A percentile compares a stretch with the other conserved stretches of the same genome.
Evolutionary conservation across 2,888 invertebrate species (phyloP).

Genomic region (Lumbricus terrestris): DNA sequence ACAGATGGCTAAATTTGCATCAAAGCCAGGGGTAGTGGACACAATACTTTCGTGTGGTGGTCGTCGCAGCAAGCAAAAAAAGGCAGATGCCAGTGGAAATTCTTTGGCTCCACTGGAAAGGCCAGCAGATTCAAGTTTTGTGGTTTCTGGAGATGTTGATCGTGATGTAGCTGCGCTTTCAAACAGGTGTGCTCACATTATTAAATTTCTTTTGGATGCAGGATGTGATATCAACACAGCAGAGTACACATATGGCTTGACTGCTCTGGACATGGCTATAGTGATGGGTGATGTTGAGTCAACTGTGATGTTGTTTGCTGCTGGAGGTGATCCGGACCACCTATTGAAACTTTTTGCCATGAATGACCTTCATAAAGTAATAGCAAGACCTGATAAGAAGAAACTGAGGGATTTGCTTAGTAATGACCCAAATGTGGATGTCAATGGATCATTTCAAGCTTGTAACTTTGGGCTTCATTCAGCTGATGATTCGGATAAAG

Average conservation of each 20-base stretch:
- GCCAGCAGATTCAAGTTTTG: not conserved
- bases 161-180: conserved; percentile 26
- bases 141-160: conserved; percentile 19
- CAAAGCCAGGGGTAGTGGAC: conserved; percentile 30
- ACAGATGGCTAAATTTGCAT: conserved; percentile 13
- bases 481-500: conserved; percentile 19
- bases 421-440: conserved; percentile 38
- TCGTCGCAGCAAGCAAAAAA: conserved; percentile 34
- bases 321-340: conserved; percentile 40
- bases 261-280: conserved; percentile 42
- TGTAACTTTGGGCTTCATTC: conserved; percentile 35
- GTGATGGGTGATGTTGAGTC: conserved; percentile 42
- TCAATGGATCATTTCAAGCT: conserved; percentile 37
- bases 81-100: not conserved
- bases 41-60: conserved; percentile 41
- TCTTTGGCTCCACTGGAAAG: conserved; percentile 17
- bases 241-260: conserved; percentile 41
- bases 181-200: conserved; percentile 31
- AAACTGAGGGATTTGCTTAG: conserved; percentile 36
- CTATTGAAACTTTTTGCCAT: conserved; percentile 39
- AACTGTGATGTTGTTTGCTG: conserved; percentile 34
- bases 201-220: conserved; percentile 36
- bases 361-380: conserved; percentile 38
- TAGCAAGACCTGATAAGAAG: conserved; percentile 31
- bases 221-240: conserved; percentile 36